Evolutionary conservation across 2,888 invertebrate species (phyloP), one percentile per base, ranked within the genome.

Genomic region (Timema cristinae): DNA sequence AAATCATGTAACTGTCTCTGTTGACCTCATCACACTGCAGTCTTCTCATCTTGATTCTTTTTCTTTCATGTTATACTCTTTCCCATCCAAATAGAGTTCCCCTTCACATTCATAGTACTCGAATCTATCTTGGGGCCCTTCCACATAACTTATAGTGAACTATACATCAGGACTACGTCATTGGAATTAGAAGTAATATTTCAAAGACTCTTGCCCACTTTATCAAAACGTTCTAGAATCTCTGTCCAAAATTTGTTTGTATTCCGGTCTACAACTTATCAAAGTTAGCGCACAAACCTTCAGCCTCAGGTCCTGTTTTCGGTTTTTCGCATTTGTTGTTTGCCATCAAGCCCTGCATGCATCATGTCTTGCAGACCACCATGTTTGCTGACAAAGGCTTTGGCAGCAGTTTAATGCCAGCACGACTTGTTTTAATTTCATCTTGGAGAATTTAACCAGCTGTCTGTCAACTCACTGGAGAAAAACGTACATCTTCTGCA

Each of bases 351-450:
- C n/a, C n/a, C n/a, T 59, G 59, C n/a, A 59, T 59, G 59, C 15
- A 59, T 59, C 59, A 59, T 59, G 13, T 59, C 8, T n/a, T 59
- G 59, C 59, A 59, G 59, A 59, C 59, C n/a, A n/a, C n/a, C 15
- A 6, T 59, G 59, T 59, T 59, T 59, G 5, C n/a, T 59, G 59
- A 59, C 59, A n/a, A 59, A 59, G 59, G 2, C 59, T 59, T 9
- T 7, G 7, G 56, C 56, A 56, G 56, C 16, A 56, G 11, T 16
- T 56, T 56, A 16, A 4, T 56, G 11, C 11, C 52, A 52, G 52
- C 52, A 52, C 9, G 9, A 52, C 11, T 56, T 56, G 56, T 56
- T 56, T 56, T 56, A n/a, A n/a, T n/a, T n/a, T n/a, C n/a, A n/a
- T n/a, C n/a, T n/a, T n/a, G n/a, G n/a, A n/a, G n/a, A n/a, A 56